A percentile compares a stretch with the other conserved stretches of the same genome.
phyloP scores from a whole-genome alignment of 2,113 vertebrate genomes.

The Pelecanus crispus region DNA sequence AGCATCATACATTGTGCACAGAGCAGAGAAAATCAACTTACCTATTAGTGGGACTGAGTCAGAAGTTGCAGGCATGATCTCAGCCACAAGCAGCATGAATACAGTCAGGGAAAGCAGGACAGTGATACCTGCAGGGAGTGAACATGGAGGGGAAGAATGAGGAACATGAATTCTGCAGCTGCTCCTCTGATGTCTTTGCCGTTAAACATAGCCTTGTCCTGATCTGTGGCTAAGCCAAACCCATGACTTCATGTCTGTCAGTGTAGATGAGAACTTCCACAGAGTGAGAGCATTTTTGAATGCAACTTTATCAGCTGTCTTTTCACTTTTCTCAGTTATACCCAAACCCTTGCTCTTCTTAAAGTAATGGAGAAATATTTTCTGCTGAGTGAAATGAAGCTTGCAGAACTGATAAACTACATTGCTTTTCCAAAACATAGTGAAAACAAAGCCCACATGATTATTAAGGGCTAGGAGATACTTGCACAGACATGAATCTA shows the following conservation, averaged over 20 bases:
- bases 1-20: neutral
- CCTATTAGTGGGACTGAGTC: constrained; percentile 91
- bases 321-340: neutral
- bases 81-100: constrained; percentile 90
- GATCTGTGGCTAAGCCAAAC: neutral
- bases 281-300: neutral
- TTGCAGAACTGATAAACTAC: neutral
- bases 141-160: neutral
- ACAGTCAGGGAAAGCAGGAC: constrained; percentile 90
- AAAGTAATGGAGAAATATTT: neutral
- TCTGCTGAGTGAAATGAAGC: neutral
- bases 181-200: neutral
- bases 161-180: neutral
- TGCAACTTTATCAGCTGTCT: neutral
- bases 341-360: neutral
- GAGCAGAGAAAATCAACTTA: constrained; percentile 42
- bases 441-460: neutral
- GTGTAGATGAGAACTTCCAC: neutral
- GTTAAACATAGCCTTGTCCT: neutral
- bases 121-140: constrained; percentile 79
- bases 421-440: neutral
- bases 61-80: constrained; percentile 92
- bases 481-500: neutral
- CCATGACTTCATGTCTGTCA: neutral
- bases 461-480: neutral